A percentile compares a stretch with the other conserved stretches of the same genome.
phyloP scores from a whole-genome alignment of 2,888 invertebrate species.

The Poecilobothrus nobilitatus region DNA sequence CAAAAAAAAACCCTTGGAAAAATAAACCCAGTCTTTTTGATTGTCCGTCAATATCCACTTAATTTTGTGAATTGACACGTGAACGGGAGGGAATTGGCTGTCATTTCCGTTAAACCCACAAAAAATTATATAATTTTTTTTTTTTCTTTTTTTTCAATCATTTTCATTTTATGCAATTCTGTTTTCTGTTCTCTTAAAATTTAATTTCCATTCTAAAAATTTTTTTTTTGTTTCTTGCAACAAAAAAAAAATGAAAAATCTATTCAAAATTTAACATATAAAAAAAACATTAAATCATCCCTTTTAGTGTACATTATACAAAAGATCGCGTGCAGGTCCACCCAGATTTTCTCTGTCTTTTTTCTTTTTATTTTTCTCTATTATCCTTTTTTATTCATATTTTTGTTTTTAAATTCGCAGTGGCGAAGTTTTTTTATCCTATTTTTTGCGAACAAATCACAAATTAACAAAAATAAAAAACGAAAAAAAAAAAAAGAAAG shows the following conservation, averaged over 20 bases:
- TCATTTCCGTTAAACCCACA: slow-evolving; percentile 3
- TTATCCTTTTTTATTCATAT: background rate
- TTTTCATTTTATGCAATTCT: background rate
- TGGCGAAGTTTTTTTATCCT: background rate
- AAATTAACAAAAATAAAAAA: background rate
- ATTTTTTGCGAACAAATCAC: too few species aligned
- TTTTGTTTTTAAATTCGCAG: background rate
- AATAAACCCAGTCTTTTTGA: background rate
- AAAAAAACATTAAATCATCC: background rate
- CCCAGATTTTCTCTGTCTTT: background rate
- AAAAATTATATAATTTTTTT: background rate
- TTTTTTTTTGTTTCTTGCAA: background rate
- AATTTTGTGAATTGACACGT: slow-evolving; percentile 6
- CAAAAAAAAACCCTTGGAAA: background rate
- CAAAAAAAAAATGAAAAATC: too few species aligned
- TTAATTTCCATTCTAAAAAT: background rate
- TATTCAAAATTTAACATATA: background rate
- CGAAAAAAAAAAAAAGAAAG: background rate
- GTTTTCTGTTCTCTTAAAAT: background rate
- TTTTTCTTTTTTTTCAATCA: background rate
- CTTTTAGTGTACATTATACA: background rate
- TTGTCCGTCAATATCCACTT: background rate
- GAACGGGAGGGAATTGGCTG: slow-evolving; percentile 6
- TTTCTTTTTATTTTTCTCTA: background rate
- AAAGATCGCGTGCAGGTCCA: background rate